Percentiles rank a stretch among this genome's conserved stretches.
phyloP scores from a whole-genome alignment of 2,888 invertebrate genomes.

The Lingula anatina region DNA sequence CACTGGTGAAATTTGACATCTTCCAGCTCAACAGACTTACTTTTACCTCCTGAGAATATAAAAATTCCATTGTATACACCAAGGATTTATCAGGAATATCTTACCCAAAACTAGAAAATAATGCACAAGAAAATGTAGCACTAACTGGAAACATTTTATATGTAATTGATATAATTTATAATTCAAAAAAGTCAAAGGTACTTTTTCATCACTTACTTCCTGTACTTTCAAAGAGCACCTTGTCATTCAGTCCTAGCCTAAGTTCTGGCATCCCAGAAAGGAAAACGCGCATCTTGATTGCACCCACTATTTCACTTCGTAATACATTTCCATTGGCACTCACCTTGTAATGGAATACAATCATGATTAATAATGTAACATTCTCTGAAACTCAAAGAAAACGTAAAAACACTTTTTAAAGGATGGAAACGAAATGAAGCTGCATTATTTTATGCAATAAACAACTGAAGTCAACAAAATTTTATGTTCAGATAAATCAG shows the following conservation, averaged over 20 bases:
- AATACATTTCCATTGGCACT: conserved; percentile 93
- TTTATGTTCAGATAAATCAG: no score
- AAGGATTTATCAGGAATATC: no score
- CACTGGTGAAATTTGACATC: conserved; percentile 99
- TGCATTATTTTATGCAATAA: no score
- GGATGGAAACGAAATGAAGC: no score
- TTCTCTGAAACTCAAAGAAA: conserved; percentile 1
- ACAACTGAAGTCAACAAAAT: no score
- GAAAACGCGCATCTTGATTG: conserved; percentile 98
- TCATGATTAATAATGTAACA: neutral
- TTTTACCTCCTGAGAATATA: conserved; percentile 69
- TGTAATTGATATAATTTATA: no score
- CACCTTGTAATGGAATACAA: conserved; percentile 28
- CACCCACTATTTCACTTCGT: conserved; percentile 95
- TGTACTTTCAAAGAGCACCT: conserved; percentile 93
- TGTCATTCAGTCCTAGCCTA: conserved; percentile 92
- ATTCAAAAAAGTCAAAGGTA: no score
- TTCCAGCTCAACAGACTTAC: conserved; percentile 95
- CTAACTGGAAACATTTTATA: no score
- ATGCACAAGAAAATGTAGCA: no score
- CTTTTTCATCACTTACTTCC: no score
- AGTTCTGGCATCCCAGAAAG: conserved; percentile 98
- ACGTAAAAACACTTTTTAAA: neutral
- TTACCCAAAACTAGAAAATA: no score
- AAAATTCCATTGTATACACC: no score